phyloP scores from a whole-genome alignment of 1,140 invertebrate species.

The Nomia melanderi region DNA sequence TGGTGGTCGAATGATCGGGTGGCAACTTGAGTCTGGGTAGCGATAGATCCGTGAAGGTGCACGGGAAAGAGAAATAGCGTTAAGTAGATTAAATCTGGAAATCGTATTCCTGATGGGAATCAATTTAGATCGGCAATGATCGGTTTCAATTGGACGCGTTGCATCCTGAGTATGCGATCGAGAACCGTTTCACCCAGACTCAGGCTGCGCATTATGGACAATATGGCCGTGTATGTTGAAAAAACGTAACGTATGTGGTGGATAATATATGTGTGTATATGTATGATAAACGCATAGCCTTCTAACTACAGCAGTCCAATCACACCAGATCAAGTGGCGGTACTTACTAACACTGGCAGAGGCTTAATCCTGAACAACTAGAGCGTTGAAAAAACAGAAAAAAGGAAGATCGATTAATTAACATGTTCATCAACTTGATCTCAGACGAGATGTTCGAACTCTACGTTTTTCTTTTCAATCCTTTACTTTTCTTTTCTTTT shows the following conservation, averaged over 20 bases:
- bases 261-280: conserved; percentile 44
- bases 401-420: conserved; percentile 82
- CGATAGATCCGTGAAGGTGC: no score
- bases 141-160: no score
- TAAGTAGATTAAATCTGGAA: no score
- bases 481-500: conserved; percentile 2
- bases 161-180: no score
- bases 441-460: conserved; percentile 29
- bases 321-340: conserved; percentile 83
- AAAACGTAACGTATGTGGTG: conserved; percentile 17
- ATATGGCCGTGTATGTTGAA: background rate
- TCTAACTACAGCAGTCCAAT: conserved; percentile 83
- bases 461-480: conserved; percentile 1
- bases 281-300: conserved; percentile 77
- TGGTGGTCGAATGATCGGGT: conserved; percentile 25
- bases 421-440: conserved; percentile 66
- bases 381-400: conserved; percentile 85
- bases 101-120: no score
- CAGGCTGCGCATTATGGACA: conserved; percentile 22
- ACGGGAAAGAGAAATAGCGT: no score
- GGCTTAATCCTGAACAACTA: conserved; percentile 98
- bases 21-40: conserved; percentile 43
- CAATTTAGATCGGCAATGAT: no score
- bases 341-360: conserved; percentile 98
- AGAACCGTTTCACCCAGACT: conserved; percentile 40